Percentiles rank a stretch among this genome's conserved stretches.
These are phyloP conservation scores for Hirtodrosophila alboralis DNA, from an alignment of 2,888 invertebrate species.

Conservation along the genomic window DNA sequence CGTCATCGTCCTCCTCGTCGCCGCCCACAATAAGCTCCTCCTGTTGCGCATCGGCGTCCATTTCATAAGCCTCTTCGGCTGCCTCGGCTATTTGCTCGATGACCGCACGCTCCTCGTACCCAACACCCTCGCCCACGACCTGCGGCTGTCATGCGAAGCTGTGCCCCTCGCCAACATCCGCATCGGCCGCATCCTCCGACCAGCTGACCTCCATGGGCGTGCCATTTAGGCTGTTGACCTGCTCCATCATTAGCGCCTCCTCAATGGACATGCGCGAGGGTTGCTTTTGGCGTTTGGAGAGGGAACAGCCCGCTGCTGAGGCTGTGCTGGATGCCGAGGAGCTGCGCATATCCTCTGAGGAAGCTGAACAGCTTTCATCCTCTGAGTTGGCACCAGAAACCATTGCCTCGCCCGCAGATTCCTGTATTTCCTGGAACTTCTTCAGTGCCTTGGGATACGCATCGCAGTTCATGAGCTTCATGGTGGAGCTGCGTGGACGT, in stretches of 20 bases:
- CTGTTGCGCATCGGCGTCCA: constrained; percentile 51
- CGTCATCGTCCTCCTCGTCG: constrained; percentile 36
- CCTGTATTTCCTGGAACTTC: constrained; percentile 85
- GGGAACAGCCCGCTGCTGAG: constrained; percentile 53
- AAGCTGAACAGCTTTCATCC: constrained; percentile 86
- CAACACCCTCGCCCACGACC: constrained; percentile 35
- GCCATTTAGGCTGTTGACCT: constrained; percentile 84
- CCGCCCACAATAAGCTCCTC: constrained; percentile 57
- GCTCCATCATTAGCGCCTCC: constrained; percentile 81
- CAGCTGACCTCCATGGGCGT: constrained; percentile 85
- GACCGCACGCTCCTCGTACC: constrained; percentile 70
- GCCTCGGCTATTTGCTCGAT: constrained; percentile 69
- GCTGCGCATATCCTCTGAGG: constrained; percentile 84
- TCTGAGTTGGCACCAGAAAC: constrained; percentile 88
- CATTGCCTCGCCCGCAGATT: constrained; percentile 88
- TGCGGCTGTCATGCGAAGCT: constrained; percentile 76
- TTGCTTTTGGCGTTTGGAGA: constrained; percentile 65
- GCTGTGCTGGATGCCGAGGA: constrained; percentile 83
- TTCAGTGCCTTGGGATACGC: constrained; percentile 81
- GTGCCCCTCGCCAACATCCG: constrained; percentile 75
- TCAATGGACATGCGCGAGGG: constrained; percentile 81
- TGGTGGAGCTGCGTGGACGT: constrained; percentile 70
- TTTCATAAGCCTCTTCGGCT: constrained; percentile 74
- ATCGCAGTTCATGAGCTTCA: constrained; percentile 82
- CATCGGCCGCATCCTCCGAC: constrained; percentile 83